These are phyloP conservation scores for Melanargia galathea DNA, from an alignment of 2,888 invertebrate genomes.

Conservation along the genomic window DNA sequence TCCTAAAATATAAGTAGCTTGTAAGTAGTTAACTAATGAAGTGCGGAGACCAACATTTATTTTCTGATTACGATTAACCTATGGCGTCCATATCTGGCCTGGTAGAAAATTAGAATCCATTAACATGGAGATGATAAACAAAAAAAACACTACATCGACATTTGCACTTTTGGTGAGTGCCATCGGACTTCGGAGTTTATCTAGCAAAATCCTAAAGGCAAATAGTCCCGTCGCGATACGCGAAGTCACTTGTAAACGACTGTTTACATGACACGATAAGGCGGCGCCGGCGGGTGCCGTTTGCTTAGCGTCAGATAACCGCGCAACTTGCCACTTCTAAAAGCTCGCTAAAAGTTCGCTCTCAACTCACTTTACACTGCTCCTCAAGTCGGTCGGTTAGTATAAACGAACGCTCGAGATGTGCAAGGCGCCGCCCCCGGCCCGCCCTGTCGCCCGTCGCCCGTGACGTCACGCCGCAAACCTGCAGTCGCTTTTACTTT, in stretches of 20 bases:
- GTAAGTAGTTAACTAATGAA: too few species aligned
- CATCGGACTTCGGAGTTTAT: constrained; percentile 52
- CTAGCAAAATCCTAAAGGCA: constrained; percentile 71
- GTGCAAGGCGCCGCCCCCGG: constrained; percentile 70
- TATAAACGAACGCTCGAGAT: constrained; percentile 51
- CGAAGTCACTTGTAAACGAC: constrained; percentile 70
- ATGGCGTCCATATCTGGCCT: neutral
- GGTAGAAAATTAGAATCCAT: constrained; percentile 6
- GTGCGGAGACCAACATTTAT: too few species aligned
- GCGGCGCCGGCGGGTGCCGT: constrained; percentile 75
- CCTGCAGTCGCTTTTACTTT: constrained; percentile 66
- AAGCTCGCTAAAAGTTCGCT: constrained; percentile 75
- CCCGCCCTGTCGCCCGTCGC: constrained; percentile 80
- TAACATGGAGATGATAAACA: constrained; percentile 9
- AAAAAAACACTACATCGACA: constrained; percentile 20
- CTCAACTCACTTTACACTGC: constrained; percentile 65
- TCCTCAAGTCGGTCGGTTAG: constrained; percentile 60
- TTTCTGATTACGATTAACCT: neutral
- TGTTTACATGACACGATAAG: constrained; percentile 76
- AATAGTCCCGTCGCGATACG: constrained; percentile 66
- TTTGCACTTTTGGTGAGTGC: constrained; percentile 40
- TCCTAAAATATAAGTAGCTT: too few species aligned
- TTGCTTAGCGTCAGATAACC: constrained; percentile 64
- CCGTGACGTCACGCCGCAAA: constrained; percentile 74
- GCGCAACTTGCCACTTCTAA: constrained; percentile 56